Conservation (phyloP, 2,797 vertebrate species). For the Champsocephalus gunnari region DNA sequence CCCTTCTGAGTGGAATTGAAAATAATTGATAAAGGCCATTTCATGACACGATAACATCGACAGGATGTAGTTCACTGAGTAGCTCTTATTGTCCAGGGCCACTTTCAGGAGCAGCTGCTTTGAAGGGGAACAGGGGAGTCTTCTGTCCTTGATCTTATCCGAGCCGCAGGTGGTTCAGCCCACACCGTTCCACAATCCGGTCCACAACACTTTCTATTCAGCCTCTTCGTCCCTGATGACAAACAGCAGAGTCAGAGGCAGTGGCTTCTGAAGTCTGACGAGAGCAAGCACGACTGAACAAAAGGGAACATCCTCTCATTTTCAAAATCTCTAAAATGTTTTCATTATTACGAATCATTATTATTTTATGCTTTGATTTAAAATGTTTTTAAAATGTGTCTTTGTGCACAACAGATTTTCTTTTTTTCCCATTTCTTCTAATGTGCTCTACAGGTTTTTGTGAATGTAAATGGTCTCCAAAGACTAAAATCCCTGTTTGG, state of each 20-base stretch:
- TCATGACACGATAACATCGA: too few species aligned
- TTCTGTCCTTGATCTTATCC: not conserved
- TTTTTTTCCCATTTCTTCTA: too few species aligned
- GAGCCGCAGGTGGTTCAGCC: not conserved
- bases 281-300: not conserved
- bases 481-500: too few species aligned
- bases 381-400: not conserved
- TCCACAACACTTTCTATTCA: not conserved
- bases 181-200: constrained; percentile 7
- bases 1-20: too few species aligned
- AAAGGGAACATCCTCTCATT: not conserved
- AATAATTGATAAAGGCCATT: too few species aligned
- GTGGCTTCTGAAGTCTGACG: not conserved
- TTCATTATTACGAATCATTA: too few species aligned
- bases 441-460: too few species aligned
- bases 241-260: constrained; percentile 13
- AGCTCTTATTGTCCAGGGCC: too few species aligned
- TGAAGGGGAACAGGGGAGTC: not conserved
- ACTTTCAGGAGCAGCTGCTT: too few species aligned
- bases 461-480: too few species aligned
- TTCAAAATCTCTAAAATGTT: too few species aligned
- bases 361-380: not conserved
- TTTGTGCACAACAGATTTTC: not conserved
- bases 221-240: not conserved
- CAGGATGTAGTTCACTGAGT: too few species aligned